phyloP scores from a whole-genome alignment of 1,140 invertebrate species.

The Caerostris extrusa region DNA sequence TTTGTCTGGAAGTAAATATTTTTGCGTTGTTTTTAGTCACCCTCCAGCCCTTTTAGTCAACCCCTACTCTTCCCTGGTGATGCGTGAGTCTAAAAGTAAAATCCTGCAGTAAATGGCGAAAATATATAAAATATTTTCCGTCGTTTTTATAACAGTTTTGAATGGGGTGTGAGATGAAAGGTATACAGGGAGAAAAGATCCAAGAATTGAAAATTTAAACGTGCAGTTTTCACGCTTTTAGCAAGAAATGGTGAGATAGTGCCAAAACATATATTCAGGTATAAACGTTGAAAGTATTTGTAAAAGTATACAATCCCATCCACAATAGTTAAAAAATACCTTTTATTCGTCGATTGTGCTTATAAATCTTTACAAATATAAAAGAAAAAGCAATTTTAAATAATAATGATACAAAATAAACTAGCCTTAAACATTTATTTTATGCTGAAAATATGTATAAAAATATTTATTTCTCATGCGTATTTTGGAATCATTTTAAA shows the following conservation, averaged over 20 bases:
- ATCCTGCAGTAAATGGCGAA: background rate
- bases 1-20: slow-evolving; percentile 1
- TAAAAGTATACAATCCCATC: background rate
- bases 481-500: too few species aligned
- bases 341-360: background rate
- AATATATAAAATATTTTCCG: background rate
- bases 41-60: background rate
- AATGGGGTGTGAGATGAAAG: background rate
- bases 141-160: background rate
- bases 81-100: background rate
- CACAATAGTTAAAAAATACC: background rate
- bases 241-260: background rate
- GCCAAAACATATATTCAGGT: background rate
- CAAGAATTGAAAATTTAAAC: background rate
- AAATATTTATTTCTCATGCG: too few species aligned
- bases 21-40: background rate
- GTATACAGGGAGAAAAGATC: background rate
- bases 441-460: too few species aligned
- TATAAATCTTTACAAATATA: background rate
- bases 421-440: too few species aligned
- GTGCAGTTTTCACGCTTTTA: background rate
- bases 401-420: too few species aligned
- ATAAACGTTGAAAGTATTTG: background rate
- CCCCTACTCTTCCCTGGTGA: background rate
- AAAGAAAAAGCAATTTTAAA: background rate